These are phyloP conservation scores for Zapornia atra DNA, from an alignment of 2,113 vertebrate genomes.

Conservation along the genomic window DNA sequence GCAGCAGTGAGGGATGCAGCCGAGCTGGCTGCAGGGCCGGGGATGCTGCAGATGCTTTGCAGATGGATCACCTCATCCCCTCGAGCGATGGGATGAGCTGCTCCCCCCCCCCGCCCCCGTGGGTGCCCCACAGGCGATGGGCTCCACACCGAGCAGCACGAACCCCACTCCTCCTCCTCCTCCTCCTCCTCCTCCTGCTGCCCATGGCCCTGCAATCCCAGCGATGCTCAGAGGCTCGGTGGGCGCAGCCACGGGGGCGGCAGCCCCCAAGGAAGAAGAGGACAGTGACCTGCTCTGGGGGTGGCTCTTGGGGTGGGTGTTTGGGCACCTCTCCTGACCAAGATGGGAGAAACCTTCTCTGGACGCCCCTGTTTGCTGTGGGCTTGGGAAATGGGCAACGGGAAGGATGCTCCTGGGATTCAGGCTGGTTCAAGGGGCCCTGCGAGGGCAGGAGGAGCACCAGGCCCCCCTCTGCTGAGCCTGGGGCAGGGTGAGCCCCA, in stretches of 20 bases:
- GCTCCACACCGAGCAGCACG: neutral
- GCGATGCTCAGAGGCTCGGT: neutral
- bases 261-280: neutral
- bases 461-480: neutral
- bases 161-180: neutral
- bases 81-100: neutral
- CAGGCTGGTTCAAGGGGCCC: neutral
- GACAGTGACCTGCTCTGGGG: neutral
- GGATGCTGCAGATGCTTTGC: accelerated
- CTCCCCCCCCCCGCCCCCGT: too few species aligned
- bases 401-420: neutral
- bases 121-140: neutral
- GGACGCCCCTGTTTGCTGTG: accelerated
- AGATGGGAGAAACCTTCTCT: neutral
- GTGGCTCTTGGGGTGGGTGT: neutral
- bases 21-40: neutral
- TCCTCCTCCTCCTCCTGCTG: neutral
- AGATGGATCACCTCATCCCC: neutral
- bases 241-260: neutral
- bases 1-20: too few species aligned
- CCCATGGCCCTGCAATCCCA: neutral
- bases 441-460: accelerated
- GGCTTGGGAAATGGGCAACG: neutral
- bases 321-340: neutral
- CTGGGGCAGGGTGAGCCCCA: accelerated